These are phyloP conservation scores for Diloba caeruleocephala DNA, from an alignment of 2,888 invertebrate species.

Conservation along the genomic window DNA sequence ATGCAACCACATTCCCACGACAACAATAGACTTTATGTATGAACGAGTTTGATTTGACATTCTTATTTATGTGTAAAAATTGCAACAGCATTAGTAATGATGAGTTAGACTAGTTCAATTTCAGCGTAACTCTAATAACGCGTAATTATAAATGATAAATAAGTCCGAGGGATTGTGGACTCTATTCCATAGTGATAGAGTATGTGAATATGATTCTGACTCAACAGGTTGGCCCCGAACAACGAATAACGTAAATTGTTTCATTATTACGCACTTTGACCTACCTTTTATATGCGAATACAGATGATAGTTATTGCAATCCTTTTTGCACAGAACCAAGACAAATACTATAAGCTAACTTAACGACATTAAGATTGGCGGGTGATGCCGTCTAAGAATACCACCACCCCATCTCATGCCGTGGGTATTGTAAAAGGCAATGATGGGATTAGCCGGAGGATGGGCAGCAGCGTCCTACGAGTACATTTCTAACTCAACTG, in stretches of 20 bases:
- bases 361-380: no score
- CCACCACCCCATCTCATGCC: no score
- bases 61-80: no score
- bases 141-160: constrained; percentile 8
- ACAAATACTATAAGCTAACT: no score
- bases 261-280: constrained; percentile 21
- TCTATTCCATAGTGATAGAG: constrained; percentile 7
- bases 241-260: constrained; percentile 23
- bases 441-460: no score
- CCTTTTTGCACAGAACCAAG: no score
- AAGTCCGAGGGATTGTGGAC: not conserved
- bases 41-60: not conserved
- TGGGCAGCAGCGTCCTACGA: no score
- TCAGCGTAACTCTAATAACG: constrained; percentile 8
- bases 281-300: constrained; percentile 38
- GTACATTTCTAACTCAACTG: no score
- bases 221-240: constrained; percentile 4
- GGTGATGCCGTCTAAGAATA: no score
- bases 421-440: no score
- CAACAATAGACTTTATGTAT: constrained; percentile 12
- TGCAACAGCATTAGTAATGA: no score
- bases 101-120: no score
- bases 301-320: not conserved
- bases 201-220: not conserved
- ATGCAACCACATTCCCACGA: constrained; percentile 34